Percentiles rank a stretch among this genome's conserved stretches.
Evolutionary conservation across 2,113 vertebrate species (phyloP).

Genomic region (Callipepla californica): DNA sequence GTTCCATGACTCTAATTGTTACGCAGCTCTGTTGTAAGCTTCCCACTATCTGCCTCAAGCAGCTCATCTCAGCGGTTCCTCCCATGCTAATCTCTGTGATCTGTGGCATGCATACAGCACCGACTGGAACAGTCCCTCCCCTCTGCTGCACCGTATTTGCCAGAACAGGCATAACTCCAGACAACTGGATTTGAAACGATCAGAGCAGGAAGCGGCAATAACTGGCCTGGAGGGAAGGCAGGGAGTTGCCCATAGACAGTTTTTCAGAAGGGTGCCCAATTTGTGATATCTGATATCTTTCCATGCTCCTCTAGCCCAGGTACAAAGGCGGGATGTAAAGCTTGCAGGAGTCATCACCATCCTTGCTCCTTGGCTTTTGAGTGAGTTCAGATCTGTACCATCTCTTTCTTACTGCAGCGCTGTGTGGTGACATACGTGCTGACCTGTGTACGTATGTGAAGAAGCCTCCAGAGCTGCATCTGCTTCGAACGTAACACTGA

Average conservation of each 20-base stretch:
- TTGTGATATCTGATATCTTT: background rate
- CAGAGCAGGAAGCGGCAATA: slow-evolving; percentile 55
- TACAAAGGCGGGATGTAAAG: background rate
- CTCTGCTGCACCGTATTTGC: slow-evolving; percentile 37
- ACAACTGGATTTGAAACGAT: slow-evolving; percentile 45
- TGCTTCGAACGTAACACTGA: rapidly evolving
- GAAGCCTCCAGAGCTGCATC: background rate
- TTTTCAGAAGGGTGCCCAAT: slow-evolving; percentile 1
- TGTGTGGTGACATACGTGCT: rapidly evolving
- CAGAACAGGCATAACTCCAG: slow-evolving; percentile 52
- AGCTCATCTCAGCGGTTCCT: slow-evolving; percentile 17
- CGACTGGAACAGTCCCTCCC: slow-evolving; percentile 7
- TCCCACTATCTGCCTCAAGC: slow-evolving; percentile 3
- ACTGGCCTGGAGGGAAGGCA: slow-evolving; percentile 46
- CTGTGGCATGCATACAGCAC: slow-evolving; percentile 40
- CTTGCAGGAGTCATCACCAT: background rate
- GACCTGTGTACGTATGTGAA: rapidly evolving
- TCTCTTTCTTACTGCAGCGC: background rate
- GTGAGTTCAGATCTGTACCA: background rate
- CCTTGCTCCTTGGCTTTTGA: background rate
- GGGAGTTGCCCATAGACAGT: background rate
- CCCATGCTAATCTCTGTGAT: slow-evolving; percentile 42
- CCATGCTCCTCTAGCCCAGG: background rate
- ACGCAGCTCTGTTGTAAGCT: slow-evolving; percentile 4
- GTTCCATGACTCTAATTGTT: background rate